Evolutionary conservation across 2,888 invertebrate species (phyloP).

Genomic region (Mesorhabditis spiculigera): DNA sequence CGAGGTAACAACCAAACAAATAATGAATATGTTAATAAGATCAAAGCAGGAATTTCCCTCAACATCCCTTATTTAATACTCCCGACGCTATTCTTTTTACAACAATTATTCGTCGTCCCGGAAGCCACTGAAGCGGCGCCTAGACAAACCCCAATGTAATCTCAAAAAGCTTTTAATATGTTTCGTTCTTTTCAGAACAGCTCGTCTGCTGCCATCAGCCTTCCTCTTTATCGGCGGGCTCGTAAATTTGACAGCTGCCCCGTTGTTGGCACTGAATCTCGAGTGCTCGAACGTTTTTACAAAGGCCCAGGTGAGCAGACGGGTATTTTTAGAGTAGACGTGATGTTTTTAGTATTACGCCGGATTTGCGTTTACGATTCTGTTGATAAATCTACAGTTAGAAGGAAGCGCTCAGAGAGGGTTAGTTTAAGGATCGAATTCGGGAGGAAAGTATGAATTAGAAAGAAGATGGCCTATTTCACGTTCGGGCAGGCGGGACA

Average conservation of each 20-base stretch:
- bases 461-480: slow-evolving; percentile 5
- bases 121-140: not conserved
- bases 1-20: not conserved
- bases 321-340: not conserved
- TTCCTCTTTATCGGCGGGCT: slow-evolving; percentile 3
- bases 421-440: not conserved
- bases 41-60: not conserved
- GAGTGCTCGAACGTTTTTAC: slow-evolving; percentile 1
- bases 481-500: not conserved
- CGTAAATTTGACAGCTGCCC: not conserved
- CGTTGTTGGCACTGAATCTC: not conserved
- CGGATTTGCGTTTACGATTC: not conserved
- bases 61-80: not conserved
- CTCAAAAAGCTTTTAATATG: not conserved
- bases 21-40: not conserved
- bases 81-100: not conserved
- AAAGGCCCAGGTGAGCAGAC: not conserved
- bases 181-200: not conserved
- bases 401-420: not conserved
- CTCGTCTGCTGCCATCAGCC: not conserved
- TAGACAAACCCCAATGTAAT: too few species aligned
- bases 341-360: slow-evolving; percentile 3
- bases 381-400: not conserved
- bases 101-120: not conserved
- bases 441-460: not conserved